Evolutionary conservation across 2,797 vertebrate species (phyloP).

Genomic region (Gymnoscopelus microlampas): DNA sequence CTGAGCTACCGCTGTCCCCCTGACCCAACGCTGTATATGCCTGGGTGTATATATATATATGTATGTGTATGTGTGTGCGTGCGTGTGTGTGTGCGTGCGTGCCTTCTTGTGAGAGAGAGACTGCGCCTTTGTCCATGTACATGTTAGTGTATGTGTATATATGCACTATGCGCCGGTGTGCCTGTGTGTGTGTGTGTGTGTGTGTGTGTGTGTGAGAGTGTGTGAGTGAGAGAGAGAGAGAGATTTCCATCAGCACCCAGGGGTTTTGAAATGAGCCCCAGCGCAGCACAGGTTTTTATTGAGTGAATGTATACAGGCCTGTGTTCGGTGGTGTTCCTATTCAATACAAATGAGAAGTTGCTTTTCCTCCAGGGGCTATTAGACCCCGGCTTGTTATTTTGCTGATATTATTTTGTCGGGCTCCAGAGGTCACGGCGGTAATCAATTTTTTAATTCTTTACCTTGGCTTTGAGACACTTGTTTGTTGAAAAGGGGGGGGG

Average conservation of each 20-base stretch:
- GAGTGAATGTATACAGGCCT: neutral
- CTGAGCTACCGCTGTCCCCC: constrained; percentile 92
- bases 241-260: constrained; percentile 5
- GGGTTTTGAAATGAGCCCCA: constrained; percentile 8
- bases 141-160: neutral
- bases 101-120: constrained; percentile 1
- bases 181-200: constrained; percentile 4
- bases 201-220: neutral
- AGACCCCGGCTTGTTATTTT: constrained; percentile 32
- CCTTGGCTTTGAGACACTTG: constrained; percentile 3
- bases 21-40: constrained; percentile 80
- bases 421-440: constrained; percentile 20
- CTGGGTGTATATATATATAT: constrained; percentile 28
- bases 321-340: constrained; percentile 27
- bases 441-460: constrained; percentile 46
- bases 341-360: constrained; percentile 40
- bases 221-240: neutral
- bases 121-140: constrained; percentile 24
- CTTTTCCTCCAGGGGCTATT: constrained; percentile 34
- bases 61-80: constrained; percentile 30
- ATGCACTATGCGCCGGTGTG: neutral
- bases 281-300: constrained; percentile 16
- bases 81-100: constrained; percentile 17
- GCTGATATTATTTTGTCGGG: constrained; percentile 28
- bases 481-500: constrained; percentile 5